Percentiles rank a stretch among this genome's conserved stretches.
phyloP scores from a whole-genome alignment of 2,113 vertebrate genomes.

The Ranitomeya imitator region DNA sequence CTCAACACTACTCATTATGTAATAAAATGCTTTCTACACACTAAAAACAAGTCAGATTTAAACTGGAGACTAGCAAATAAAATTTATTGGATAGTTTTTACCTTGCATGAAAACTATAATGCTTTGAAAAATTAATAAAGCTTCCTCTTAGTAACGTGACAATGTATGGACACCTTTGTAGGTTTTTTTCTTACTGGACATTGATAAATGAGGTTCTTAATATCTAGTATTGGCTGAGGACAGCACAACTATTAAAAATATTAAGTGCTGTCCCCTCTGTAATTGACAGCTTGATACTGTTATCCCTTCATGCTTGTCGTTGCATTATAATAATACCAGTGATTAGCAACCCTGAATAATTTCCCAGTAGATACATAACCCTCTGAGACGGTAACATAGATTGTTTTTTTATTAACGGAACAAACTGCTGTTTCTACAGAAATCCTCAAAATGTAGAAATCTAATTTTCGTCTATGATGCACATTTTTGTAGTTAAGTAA shows the following conservation, averaged over 20 bases:
- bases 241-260: conserved; percentile 53
- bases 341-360: conserved; percentile 52
- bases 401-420: conserved; percentile 16
- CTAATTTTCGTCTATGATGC: background rate
- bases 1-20: no score
- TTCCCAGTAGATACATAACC: conserved; percentile 53
- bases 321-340: conserved; percentile 55
- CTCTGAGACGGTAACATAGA: conserved; percentile 37
- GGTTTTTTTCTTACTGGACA: conserved; percentile 25
- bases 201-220: conserved; percentile 57
- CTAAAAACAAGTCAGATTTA: background rate
- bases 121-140: background rate
- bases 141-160: background rate
- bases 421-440: background rate
- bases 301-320: conserved; percentile 57
- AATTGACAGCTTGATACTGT: conserved; percentile 58
- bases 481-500: background rate
- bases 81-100: background rate
- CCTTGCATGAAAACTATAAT: background rate
- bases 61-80: background rate
- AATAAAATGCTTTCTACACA: background rate
- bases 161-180: conserved; percentile 16
- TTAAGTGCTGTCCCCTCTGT: conserved; percentile 54
- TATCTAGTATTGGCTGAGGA: conserved; percentile 54
- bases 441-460: background rate